These are phyloP conservation scores for Luscinia megarhynchos DNA, from an alignment of 2,797 vertebrate species.

Conservation along the genomic window DNA sequence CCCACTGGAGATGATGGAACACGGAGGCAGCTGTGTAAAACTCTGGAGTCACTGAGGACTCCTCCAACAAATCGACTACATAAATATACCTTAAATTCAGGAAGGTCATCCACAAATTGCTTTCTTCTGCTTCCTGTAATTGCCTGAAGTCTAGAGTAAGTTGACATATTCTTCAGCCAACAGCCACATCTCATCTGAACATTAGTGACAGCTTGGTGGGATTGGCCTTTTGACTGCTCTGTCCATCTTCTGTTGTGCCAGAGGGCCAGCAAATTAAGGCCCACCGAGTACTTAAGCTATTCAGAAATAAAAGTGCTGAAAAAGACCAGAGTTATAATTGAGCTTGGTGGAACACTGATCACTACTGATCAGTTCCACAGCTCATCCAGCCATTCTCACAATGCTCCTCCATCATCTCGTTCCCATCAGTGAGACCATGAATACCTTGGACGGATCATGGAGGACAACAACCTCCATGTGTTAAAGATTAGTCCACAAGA, in stretches of 20 bases:
- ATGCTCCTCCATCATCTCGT: rapidly evolving
- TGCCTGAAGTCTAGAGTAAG: neutral
- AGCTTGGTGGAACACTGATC: neutral
- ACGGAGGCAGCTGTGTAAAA: neutral
- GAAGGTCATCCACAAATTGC: neutral
- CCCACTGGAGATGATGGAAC: neutral
- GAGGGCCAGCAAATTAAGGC: neutral
- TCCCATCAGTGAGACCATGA: neutral
- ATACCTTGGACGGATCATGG: neutral
- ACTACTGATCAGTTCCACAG: neutral
- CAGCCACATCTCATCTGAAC: neutral
- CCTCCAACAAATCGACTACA: neutral
- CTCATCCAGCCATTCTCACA: neutral
- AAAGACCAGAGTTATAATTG: neutral
- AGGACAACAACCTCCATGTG: neutral
- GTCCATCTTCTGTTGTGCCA: neutral
- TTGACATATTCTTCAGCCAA: neutral
- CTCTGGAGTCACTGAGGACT: neutral
- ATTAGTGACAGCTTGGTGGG: neutral
- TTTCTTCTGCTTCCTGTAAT: neutral
- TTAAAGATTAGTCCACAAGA: neutral
- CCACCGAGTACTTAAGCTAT: neutral
- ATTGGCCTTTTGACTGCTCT: neutral
- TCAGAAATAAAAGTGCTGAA: neutral
- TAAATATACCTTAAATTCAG: neutral